Evolutionary conservation across 2,797 vertebrate species (phyloP).

Genomic region (Botia kubotai): DNA sequence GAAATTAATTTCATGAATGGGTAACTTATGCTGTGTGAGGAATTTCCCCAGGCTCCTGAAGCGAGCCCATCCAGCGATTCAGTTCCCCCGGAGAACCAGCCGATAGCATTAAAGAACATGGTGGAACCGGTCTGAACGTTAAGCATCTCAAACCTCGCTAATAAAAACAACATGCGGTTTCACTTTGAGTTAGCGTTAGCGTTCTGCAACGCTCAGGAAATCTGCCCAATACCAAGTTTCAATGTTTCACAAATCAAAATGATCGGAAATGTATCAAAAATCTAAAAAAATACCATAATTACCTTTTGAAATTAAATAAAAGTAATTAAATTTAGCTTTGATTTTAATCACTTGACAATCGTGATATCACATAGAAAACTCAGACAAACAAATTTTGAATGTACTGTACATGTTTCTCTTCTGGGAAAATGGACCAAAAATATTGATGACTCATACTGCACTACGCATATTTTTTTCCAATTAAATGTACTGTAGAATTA

Average conservation of each 20-base stretch:
- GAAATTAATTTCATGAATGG: constrained; percentile 78
- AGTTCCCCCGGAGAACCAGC: constrained; percentile 48
- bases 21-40: constrained; percentile 59
- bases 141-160: constrained; percentile 35
- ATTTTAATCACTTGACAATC: too few species aligned
- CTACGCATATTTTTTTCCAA: background rate
- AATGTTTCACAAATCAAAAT: background rate
- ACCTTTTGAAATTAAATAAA: background rate
- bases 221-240: background rate
- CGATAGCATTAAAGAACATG: constrained; percentile 65
- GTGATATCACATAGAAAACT: too few species aligned
- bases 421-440: background rate
- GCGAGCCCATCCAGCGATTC: constrained; percentile 34
- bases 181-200: constrained; percentile 16
- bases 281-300: background rate
- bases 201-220: too few species aligned
- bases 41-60: constrained; percentile 62
- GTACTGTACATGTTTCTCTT: background rate
- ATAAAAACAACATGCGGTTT: constrained; percentile 61
- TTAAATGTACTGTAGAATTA: background rate
- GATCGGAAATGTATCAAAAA: background rate
- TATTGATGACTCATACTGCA: background rate
- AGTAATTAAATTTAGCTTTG: too few species aligned
- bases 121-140: constrained; percentile 56
- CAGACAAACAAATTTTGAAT: too few species aligned